These are phyloP conservation scores for Lepidocyrtinus sp. DNA, from an alignment of 2,888 invertebrate genomes.

Conservation along the genomic window DNA sequence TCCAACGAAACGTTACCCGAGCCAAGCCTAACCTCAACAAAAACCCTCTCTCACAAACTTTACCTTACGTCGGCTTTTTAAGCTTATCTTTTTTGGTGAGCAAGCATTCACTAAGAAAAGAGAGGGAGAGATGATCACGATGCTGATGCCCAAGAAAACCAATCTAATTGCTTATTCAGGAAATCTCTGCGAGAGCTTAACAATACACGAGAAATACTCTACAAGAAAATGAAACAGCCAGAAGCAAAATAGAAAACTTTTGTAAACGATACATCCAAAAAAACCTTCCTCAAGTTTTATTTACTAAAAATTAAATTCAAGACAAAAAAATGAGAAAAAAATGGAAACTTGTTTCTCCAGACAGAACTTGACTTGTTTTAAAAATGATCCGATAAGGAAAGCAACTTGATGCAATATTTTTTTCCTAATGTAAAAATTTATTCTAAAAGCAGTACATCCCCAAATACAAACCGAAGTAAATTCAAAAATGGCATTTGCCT, in stretches of 20 bases:
- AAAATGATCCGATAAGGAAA: conserved; percentile 30
- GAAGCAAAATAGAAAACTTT: conserved; percentile 43
- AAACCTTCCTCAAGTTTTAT: conserved; percentile 56
- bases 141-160: conserved; percentile 51
- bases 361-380: conserved; percentile 35
- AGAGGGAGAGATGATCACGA: not conserved
- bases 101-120: conserved; percentile 31
- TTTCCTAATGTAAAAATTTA: no score
- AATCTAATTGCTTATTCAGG: conserved; percentile 62
- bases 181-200: conserved; percentile 36
- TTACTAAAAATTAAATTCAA: conserved; percentile 39
- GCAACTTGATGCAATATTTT: not conserved
- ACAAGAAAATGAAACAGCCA: conserved; percentile 39
- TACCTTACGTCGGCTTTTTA: conserved; percentile 48
- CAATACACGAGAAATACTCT: conserved; percentile 22
- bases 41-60: not conserved
- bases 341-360: conserved; percentile 59
- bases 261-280: conserved; percentile 42
- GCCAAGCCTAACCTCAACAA: conserved; percentile 39
- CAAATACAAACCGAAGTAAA: no score
- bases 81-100: conserved; percentile 56
- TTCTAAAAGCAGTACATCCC: no score
- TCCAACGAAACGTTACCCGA: conserved; percentile 43
- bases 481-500: no score
- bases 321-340: conserved; percentile 47